phyloP scores from a whole-genome alignment of 2,888 invertebrate genomes.

The Frankliniella fusca region DNA sequence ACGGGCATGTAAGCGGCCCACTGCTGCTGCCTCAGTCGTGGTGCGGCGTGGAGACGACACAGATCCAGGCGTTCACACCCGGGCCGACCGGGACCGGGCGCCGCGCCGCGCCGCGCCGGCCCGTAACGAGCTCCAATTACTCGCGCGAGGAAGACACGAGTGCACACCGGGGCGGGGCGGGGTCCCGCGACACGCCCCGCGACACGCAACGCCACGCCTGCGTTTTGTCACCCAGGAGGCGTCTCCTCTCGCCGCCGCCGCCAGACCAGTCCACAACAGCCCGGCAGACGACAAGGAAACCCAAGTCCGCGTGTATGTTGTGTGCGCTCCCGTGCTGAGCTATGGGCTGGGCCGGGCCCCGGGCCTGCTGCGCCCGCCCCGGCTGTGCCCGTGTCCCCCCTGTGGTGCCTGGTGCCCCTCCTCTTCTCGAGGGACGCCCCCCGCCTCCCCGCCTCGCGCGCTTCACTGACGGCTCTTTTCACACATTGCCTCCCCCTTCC shows the following conservation, averaged over 20 bases:
- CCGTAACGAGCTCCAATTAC: neutral
- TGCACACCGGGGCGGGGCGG: neutral
- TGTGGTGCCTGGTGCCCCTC: too few species aligned
- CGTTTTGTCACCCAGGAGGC: neutral
- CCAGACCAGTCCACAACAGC: neutral
- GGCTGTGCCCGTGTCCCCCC: too few species aligned
- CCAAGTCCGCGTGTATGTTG: too few species aligned
- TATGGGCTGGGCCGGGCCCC: too few species aligned
- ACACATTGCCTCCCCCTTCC: neutral
- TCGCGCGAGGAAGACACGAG: neutral
- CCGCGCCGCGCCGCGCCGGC: too few species aligned
- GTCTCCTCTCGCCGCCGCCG: neutral
- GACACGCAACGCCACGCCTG: neutral
- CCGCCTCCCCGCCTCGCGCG: neutral
- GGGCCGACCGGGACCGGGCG: too few species aligned
- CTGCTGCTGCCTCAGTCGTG: neutral
- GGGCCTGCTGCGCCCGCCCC: too few species aligned
- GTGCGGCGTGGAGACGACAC: neutral
- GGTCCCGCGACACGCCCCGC: neutral
- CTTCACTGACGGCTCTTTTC: neutral
- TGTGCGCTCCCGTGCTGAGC: too few species aligned
- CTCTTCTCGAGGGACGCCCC: too few species aligned
- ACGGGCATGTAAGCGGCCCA: too few species aligned
- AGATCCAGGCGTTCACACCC: neutral
- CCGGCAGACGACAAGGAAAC: too few species aligned